Evolutionary conservation across 2,888 invertebrate species (phyloP), one percentile per base, ranked within the genome.

Genomic region (Megastigmus dorsalis): DNA sequence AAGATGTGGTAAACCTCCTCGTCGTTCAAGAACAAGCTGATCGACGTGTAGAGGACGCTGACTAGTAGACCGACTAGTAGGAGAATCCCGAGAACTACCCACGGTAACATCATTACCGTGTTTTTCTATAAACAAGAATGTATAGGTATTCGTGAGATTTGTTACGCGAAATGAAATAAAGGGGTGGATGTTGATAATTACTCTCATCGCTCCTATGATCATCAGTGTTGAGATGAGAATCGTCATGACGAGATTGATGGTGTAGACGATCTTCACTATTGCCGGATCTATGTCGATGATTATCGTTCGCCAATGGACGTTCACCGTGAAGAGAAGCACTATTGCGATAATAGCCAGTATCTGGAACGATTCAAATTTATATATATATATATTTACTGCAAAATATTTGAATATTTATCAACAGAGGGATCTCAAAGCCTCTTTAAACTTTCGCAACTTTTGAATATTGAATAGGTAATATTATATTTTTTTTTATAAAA

Each of bases 81-180:
- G 90, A 95, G 93, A 71, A 95, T 92, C 3, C 95, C 95, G 62
- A 95, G 90, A 57, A 94, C 92, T 41, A 96, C 94, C 94, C 95
- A 95, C 5, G 95, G 95, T 66, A 95, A 90, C 95, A 95, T 95
- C 83, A 95, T 87, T 89, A 93, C 94, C 82, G 94, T 93, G 83
- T 95, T 94, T 82, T 93, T 91, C 95, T 95, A 89, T n/a, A 90
- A 88, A 65, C 76, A 76, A 69, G 15, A 55, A 45, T 30, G 38
- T n/a, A 45, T 38, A 10, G 5, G 15, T 18, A 30, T 60, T 38
- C 38, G 15, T 45, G 45, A 45, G n/a, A 28, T 43, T 18, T 15
- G 15, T 23, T n/a, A n/a, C 6, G 1, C 13, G 4, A n/a, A 43
- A 2, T n/a, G n/a, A 9, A 28, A 15, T 57, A 54, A 18, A 4